Evolutionary conservation across 2,797 vertebrate genomes (phyloP).

Genomic region (Pelobates cultripes): DNA sequence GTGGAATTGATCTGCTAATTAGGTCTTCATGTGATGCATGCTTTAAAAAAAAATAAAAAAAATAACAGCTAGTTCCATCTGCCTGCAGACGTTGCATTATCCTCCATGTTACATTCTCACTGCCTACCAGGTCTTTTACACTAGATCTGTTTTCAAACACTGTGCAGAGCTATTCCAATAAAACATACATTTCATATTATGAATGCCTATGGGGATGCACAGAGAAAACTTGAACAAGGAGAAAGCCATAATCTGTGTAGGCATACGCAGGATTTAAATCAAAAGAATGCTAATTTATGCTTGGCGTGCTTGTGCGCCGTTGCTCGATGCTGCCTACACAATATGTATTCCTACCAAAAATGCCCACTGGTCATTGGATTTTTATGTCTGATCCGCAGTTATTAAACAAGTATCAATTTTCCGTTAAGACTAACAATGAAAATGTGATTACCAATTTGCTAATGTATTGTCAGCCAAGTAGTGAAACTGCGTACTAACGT

Average conservation of each 20-base stretch:
- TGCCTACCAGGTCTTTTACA: no score
- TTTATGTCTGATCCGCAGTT: conserved; percentile 2
- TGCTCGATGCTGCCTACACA: no score
- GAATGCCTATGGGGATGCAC: no score
- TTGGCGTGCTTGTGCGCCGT: no score
- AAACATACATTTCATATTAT: not conserved
- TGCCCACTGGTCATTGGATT: conserved; percentile 9
- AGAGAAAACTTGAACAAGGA: no score
- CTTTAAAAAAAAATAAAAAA: not conserved
- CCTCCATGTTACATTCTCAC: no score
- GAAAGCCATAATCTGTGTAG: no score
- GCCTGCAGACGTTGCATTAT: conserved; percentile 7
- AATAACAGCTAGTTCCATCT: conserved; percentile 31
- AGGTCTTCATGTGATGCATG: conserved; percentile 16
- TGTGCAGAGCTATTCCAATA: conserved; percentile 3
- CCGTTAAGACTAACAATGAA: not conserved
- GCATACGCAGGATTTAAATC: no score
- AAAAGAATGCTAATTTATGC: no score
- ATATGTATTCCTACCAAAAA: not conserved
- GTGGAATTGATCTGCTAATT: conserved; percentile 44
- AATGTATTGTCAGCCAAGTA: not conserved
- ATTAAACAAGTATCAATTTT: conserved; percentile 5
- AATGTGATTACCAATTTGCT: conserved; percentile 5
- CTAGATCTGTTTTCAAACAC: not conserved
- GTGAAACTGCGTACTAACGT: no score